Evolutionary conservation across 2,888 invertebrate species (phyloP).

Genomic region (Argynnis bischoffii): DNA sequence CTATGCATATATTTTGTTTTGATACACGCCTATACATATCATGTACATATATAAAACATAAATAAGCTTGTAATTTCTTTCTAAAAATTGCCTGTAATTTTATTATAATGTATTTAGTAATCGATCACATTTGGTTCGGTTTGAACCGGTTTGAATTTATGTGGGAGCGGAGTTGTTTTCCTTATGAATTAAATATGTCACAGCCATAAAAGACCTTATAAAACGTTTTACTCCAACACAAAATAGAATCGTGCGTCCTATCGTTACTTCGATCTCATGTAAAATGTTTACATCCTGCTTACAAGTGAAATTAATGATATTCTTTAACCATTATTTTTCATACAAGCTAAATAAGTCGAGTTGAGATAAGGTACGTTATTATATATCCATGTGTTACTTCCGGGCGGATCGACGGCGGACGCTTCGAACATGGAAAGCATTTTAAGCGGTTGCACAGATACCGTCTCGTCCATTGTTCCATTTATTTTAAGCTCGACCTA

Average conservation of each 20-base stretch:
- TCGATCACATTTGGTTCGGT: background rate
- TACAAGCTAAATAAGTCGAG: constrained; percentile 41
- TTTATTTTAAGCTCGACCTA: constrained; percentile 69
- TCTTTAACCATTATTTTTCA: constrained; percentile 45
- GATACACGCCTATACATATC: constrained; percentile 19
- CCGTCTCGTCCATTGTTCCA: constrained; percentile 66
- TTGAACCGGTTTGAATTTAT: constrained; percentile 1
- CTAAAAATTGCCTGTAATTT: no score
- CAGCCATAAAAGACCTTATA: constrained; percentile 6
- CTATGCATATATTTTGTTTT: constrained; percentile 21
- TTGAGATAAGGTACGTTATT: constrained; percentile 32
- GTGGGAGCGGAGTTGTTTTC: background rate
- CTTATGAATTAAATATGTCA: background rate
- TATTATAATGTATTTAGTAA: no score
- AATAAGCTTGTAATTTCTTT: no score
- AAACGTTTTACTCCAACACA: constrained; percentile 11
- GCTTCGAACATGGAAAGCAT: constrained; percentile 78
- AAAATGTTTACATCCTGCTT: constrained; percentile 60
- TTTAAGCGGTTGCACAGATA: constrained; percentile 73
- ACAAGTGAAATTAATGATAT: constrained; percentile 70
- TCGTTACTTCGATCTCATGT: constrained; percentile 30
- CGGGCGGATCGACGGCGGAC: constrained; percentile 63
- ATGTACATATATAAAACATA: background rate
- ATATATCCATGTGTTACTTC: constrained; percentile 67
- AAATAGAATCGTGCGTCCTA: constrained; percentile 13